Evolutionary conservation across 2,888 invertebrate genomes (phyloP).

Genomic region (Oxyteleia sp.): DNA sequence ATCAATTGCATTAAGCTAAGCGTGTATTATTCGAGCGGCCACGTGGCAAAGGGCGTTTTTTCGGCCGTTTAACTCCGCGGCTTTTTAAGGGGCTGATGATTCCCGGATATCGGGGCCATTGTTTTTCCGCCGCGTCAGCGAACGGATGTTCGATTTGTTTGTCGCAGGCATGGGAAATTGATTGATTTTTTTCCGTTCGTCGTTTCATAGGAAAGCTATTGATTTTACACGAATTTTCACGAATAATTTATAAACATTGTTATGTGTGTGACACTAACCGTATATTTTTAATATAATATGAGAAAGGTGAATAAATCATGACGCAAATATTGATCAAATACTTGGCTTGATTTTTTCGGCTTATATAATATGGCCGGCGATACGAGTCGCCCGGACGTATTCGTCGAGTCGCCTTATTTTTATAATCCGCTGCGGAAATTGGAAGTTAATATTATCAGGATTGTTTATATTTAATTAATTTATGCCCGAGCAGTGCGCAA

Average conservation of each 20-base stretch:
- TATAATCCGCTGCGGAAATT: constrained; percentile 24
- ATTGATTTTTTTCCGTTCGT: constrained; percentile 20
- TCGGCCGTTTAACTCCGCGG: neutral
- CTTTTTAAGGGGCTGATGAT: neutral
- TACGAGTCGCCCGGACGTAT: neutral
- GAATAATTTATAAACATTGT: constrained; percentile 58
- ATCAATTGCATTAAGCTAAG: constrained; percentile 21
- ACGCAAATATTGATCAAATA: constrained; percentile 45
- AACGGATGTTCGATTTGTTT: neutral
- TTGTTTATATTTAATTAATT: constrained; percentile 38
- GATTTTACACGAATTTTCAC: constrained; percentile 52
- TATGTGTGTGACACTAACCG: constrained; percentile 44
- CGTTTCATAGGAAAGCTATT: constrained; percentile 27
- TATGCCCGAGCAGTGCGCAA: neutral
- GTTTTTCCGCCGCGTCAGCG: neutral
- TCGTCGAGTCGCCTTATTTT: constrained; percentile 13
- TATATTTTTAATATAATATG: constrained; percentile 60
- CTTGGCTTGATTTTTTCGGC: constrained; percentile 40
- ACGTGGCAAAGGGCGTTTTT: neutral
- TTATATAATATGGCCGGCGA: too few relatives aligned
- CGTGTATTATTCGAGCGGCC: constrained; percentile 4
- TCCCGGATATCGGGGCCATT: neutral
- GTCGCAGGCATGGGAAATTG: constrained; percentile 19
- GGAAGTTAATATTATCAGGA: constrained; percentile 9
- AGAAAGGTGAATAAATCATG: constrained; percentile 53